Conservation (phyloP, 1,140 invertebrate species). For the Drosophila orena region DNA sequence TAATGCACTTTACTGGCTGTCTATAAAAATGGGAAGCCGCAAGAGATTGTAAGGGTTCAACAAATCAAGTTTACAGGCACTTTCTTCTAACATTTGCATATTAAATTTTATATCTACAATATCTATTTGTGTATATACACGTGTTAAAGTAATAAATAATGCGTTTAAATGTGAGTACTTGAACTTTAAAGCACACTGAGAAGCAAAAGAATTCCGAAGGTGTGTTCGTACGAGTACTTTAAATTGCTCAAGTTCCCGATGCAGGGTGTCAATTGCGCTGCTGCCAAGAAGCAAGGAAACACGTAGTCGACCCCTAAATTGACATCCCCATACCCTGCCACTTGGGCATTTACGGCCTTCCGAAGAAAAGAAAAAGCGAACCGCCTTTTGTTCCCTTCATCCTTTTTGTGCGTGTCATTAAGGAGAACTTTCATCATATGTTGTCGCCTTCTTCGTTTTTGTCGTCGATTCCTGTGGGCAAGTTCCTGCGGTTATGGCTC, state of each 20-base stretch:
- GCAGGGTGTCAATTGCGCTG: slow-evolving; percentile 11
- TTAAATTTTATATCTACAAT: too few species aligned
- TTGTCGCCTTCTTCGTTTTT: slow-evolving; percentile 41
- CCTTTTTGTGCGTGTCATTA: slow-evolving; percentile 38
- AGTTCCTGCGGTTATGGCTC: slow-evolving; percentile 39
- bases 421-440: slow-evolving; percentile 59
- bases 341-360: slow-evolving; percentile 19
- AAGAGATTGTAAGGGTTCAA: too few species aligned
- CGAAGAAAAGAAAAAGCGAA: slow-evolving; percentile 21
- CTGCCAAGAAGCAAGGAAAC: slow-evolving; percentile 24
- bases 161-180: too few species aligned
- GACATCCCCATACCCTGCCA: slow-evolving; percentile 21
- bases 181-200: neutral
- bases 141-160: too few species aligned
- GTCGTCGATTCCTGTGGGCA: slow-evolving; percentile 29
- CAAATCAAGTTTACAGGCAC: too few species aligned
- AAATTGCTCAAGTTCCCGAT: slow-evolving; percentile 9
- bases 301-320: slow-evolving; percentile 48
- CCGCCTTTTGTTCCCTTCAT: slow-evolving; percentile 18
- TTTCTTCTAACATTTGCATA: too few species aligned
- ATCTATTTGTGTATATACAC: too few species aligned
- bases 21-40: too few species aligned
- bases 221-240: slow-evolving; percentile 1
- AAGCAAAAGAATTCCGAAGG: neutral
- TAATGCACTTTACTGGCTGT: neutral